These are phyloP conservation scores for Choristoneura fumiferana DNA, from an alignment of 1,140 invertebrate genomes.

Conservation along the genomic window DNA sequence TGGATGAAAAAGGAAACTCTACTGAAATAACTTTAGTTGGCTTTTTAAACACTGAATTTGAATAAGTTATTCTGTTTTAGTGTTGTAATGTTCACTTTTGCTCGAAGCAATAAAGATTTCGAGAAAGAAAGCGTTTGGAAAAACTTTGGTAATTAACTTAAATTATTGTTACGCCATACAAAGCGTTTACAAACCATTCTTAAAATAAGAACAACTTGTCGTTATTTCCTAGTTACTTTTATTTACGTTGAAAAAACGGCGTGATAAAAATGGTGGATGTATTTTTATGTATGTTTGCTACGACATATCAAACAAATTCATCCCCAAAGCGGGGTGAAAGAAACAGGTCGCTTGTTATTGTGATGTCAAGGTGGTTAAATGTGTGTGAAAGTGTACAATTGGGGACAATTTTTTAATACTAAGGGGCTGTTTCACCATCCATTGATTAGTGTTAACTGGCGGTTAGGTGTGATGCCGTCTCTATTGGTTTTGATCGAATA, in stretches of 20 bases:
- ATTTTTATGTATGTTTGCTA: neutral
- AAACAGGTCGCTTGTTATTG: conserved; percentile 1
- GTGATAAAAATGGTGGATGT: neutral
- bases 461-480: too few relatives aligned
- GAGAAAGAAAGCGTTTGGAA: neutral
- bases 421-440: too few relatives aligned
- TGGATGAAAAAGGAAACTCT: conserved; percentile 33
- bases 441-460: too few relatives aligned
- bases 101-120: neutral
- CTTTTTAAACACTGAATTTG: conserved; percentile 26
- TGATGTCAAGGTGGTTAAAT: neutral
- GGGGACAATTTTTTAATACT: neutral
- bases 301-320: neutral
- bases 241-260: neutral
- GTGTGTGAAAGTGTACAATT: neutral
- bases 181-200: too few relatives aligned
- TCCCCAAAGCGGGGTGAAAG: neutral
- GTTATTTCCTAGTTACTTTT: too few relatives aligned
- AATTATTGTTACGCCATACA: neutral
- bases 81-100: neutral
- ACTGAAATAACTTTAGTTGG: conserved; percentile 37
- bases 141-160: neutral
- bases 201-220: too few relatives aligned
- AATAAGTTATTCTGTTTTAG: conserved; percentile 17
- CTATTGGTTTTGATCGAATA: too few relatives aligned